Evolutionary conservation across 2,797 vertebrate species (phyloP), one percentile per base, ranked within the genome.

Genomic region (Sebastolobus alascanus): DNA sequence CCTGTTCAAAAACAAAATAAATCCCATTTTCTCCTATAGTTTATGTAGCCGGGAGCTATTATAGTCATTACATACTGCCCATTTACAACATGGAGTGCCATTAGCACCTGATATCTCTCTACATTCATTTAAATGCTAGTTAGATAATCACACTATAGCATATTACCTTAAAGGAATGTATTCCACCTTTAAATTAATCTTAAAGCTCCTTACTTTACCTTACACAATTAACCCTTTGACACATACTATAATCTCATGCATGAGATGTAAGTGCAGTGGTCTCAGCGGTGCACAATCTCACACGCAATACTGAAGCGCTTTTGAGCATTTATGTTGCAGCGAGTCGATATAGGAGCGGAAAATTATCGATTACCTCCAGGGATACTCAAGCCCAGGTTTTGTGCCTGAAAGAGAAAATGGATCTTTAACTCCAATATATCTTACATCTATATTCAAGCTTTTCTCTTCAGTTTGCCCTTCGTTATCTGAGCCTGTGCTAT

Each of bases 191-290:
- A 65, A 80, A 85, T 85, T 75, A 76, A 86, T 83, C 59, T 74
- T 70, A 46, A 79, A 74, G 40, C 80, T 66, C 12, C 58, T 63
- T 52, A 43, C 52, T 76, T 54, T 25, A 55, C 37, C 68, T 85
- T 58, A 70, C 73, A 85, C 80, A 87, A 80, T 92, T 84, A 92
- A 92, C 87, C 75, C 70, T 59, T 63, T 83, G 81, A 87, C 86
- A 68, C 63, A n/a, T 61, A 22, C 33, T 63, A 18, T 79, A 84
- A 86, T 83, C 60, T 79, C 65, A 84, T 69, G 68, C 46, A 77
- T 77, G 68, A 85, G 25, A 74, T 66, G 20, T 22, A 75, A 75
- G 69, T 35, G 38, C 27, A 20, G 65, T 65, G 22, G 54, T 63
- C 65, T 66, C 75, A 75, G 58, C 10, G 1, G 31, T 40, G 31